Base-by-base conservation (phyloP, 2,888 invertebrate genomes). In the Gymnocheta viridis region DNA sequence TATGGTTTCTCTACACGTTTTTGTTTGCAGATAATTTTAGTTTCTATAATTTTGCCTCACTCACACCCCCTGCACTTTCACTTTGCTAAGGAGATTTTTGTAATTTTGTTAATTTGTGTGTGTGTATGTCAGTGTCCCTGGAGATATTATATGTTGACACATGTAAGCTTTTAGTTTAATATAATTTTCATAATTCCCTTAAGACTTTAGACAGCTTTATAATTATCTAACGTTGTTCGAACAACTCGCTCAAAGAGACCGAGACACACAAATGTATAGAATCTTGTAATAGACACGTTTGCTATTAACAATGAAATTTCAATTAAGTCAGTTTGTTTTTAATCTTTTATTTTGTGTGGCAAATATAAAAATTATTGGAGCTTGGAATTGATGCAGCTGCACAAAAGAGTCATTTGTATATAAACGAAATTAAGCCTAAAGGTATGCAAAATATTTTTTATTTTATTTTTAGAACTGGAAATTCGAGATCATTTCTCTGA, bases 161-260 rank as follows among this genome's bases (percentile, higher is more conserved):
- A 81, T 81, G 77, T 78, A 78, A 56, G 77, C 77, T 84, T 78
- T 84, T 81, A 84, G 67, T 84, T 84, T 84, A 67, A 80, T 84
- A 73, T 73, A 84, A 77, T 84, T 62, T 73, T 64, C 54, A 64
- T 77, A 84, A 84, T 78, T 64, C 81, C 81, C 81, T 78, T 49
- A 69, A 81, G 84, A 73, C 49, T 70, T 66, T 22, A 72, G 47
- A 51, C 70, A 38, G 58, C 70, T 83, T 58, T 74, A 60, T 58
- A 81, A 78, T 84, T 84, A 78, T 77, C 73, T 74, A 69, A 72
- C 56, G 44, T 62, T 64, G 64, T 27, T 27, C 47, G 54, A 56
- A 56, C 17, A 56, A 56, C 17, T 32, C 10, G n/a, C 22, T 22
- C 22, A 27, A 29, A 56, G 17, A 47, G 3, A 49, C 38, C 29